Percentiles rank a stretch among this genome's conserved stretches.
phyloP scores from a whole-genome alignment of 2,797 vertebrate species.

The Macropus fuliginosus region DNA sequence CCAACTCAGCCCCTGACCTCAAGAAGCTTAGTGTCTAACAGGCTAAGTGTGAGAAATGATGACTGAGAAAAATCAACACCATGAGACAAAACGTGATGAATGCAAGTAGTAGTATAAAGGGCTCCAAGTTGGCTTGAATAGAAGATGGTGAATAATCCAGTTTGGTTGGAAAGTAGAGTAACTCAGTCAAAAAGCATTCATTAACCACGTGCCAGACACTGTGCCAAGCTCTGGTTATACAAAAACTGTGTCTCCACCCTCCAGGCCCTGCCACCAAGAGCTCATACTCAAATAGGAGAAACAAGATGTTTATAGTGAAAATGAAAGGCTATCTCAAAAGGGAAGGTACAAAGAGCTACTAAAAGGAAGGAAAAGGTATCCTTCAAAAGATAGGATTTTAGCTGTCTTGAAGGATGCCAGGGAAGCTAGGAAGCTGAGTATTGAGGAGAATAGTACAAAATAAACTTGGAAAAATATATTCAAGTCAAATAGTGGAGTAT shows the following conservation, averaged over 20 bases:
- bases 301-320: neutral
- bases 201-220: neutral
- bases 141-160: neutral
- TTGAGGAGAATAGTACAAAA: neutral
- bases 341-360: neutral
- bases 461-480: neutral
- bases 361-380: neutral
- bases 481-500: neutral
- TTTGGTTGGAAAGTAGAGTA: neutral
- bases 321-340: neutral
- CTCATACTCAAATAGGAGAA: neutral
- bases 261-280: neutral
- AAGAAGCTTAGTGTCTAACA: neutral
- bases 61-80: neutral
- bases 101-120: neutral
- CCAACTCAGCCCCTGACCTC: neutral
- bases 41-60: neutral
- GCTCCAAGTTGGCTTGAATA: neutral
- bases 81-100: neutral
- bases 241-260: neutral
- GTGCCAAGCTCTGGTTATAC: neutral
- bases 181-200: neutral
- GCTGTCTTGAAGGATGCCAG: neutral
- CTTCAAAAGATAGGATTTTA: neutral
- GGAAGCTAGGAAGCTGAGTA: neutral